A percentile compares a stretch with the other conserved stretches of the same genome.
phyloP scores from a whole-genome alignment of 2,113 vertebrate genomes.

The Elaphurus davidianus region DNA sequence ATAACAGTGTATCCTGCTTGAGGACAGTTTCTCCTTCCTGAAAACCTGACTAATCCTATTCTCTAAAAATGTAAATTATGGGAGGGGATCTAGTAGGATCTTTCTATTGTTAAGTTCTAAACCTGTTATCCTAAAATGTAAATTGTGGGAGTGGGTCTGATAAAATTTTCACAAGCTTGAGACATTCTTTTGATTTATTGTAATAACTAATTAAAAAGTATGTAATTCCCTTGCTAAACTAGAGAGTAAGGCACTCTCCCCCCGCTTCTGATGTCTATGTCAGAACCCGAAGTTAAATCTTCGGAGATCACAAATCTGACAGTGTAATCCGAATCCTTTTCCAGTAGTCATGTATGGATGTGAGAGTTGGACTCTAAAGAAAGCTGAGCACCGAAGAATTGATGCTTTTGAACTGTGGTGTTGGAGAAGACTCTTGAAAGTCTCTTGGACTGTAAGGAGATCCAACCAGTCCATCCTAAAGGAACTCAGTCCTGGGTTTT shows the following conservation, averaged over 20 bases:
- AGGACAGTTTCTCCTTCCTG: background rate
- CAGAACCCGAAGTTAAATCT: background rate
- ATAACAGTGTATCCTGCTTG: background rate
- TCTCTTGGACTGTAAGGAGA: too few relatives aligned
- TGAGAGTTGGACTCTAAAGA: too few relatives aligned
- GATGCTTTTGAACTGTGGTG: too few relatives aligned
- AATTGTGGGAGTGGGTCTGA: background rate
- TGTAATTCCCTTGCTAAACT: background rate
- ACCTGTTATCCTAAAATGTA: background rate
- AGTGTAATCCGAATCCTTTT: background rate
- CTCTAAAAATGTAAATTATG: background rate
- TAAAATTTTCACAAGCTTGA: background rate
- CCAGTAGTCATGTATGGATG: too few relatives aligned
- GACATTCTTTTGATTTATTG: background rate
- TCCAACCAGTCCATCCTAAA: too few relatives aligned
- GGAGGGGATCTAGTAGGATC: background rate
- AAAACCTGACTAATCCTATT: background rate
- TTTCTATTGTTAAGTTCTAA: background rate
- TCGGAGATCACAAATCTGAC: background rate
- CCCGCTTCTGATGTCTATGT: background rate
- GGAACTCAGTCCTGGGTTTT: too few relatives aligned
- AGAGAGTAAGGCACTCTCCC: fast-evolving
- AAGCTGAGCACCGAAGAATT: too few relatives aligned
- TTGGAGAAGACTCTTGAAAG: too few relatives aligned
- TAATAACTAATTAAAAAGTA: background rate